Evolutionary conservation across 2,113 vertebrate species (phyloP).

Genomic region (Pterocles orientalis): DNA sequence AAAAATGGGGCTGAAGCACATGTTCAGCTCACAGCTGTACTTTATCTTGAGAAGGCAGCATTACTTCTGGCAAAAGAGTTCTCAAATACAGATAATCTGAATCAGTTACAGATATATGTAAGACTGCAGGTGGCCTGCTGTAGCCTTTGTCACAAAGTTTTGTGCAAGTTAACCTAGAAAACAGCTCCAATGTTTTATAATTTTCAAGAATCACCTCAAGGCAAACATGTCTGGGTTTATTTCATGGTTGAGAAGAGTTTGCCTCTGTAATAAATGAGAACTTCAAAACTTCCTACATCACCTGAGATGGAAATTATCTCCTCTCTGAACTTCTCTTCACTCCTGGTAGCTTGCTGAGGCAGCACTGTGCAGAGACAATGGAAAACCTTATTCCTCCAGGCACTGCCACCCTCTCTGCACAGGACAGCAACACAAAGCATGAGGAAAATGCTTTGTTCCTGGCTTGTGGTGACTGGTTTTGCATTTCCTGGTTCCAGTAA

Average conservation of each 20-base stretch:
- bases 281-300: not conserved
- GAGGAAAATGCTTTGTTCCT: not conserved
- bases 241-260: not conserved
- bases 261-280: not conserved
- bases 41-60: not conserved
- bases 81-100: not conserved
- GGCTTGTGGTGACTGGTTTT: not conserved
- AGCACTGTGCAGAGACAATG: fast-evolving
- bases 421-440: not conserved
- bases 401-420: not conserved
- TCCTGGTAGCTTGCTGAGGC: not conserved
- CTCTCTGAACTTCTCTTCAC: not conserved
- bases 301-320: not conserved
- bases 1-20: not conserved
- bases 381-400: not conserved
- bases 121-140: not conserved
- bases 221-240: fast-evolving
- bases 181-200: not conserved
- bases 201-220: not conserved
- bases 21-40: not conserved
- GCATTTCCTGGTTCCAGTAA: not conserved
- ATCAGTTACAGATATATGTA: not conserved
- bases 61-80: not conserved
- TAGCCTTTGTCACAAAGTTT: not conserved
- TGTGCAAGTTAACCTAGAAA: not conserved